phyloP scores from a whole-genome alignment of 2,888 invertebrate species.

The Nomada ruficornis region DNA sequence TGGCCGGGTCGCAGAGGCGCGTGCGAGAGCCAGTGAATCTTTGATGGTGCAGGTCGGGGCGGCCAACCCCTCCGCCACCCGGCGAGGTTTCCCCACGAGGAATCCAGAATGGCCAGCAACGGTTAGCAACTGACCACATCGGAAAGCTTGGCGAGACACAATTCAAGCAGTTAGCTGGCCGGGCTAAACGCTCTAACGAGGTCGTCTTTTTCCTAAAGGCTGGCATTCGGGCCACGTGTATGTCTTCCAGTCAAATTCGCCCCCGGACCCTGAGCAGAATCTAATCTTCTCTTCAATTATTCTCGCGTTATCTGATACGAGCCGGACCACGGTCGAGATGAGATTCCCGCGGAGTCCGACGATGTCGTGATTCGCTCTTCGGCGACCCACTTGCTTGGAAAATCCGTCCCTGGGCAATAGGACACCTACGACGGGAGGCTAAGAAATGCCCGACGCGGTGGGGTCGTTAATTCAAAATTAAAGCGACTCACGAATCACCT shows the following conservation, averaged over 20 bases:
- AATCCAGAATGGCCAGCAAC: slow-evolving; percentile 60
- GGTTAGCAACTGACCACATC: slow-evolving; percentile 56
- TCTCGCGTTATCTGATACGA: slow-evolving; percentile 63
- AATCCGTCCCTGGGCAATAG: background rate
- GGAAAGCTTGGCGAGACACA: slow-evolving; percentile 34
- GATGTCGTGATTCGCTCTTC: slow-evolving; percentile 29
- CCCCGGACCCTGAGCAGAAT: slow-evolving; percentile 38
- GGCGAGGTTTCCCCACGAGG: slow-evolving; percentile 66
- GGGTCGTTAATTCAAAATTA: slow-evolving; percentile 40
- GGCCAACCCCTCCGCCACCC: slow-evolving; percentile 66
- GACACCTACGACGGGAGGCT: background rate
- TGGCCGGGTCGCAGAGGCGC: slow-evolving; percentile 75
- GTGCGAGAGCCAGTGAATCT: slow-evolving; percentile 81
- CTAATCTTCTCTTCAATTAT: slow-evolving; percentile 70
- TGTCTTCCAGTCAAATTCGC: slow-evolving; percentile 54
- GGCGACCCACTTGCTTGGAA: slow-evolving; percentile 45
- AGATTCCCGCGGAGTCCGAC: slow-evolving; percentile 50
- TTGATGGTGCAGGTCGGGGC: slow-evolving; percentile 78
- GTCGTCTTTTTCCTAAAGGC: slow-evolving; percentile 59
- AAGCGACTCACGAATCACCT: slow-evolving; percentile 16
- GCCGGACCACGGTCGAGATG: slow-evolving; percentile 41
- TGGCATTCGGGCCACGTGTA: slow-evolving; percentile 34
- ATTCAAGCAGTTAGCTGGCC: slow-evolving; percentile 43
- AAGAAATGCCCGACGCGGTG: slow-evolving; percentile 5
- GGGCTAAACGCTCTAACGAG: slow-evolving; percentile 52